Conservation (phyloP, 53 echinoderm and acorn worm genomes). For the Crossaster papposus region DNA sequence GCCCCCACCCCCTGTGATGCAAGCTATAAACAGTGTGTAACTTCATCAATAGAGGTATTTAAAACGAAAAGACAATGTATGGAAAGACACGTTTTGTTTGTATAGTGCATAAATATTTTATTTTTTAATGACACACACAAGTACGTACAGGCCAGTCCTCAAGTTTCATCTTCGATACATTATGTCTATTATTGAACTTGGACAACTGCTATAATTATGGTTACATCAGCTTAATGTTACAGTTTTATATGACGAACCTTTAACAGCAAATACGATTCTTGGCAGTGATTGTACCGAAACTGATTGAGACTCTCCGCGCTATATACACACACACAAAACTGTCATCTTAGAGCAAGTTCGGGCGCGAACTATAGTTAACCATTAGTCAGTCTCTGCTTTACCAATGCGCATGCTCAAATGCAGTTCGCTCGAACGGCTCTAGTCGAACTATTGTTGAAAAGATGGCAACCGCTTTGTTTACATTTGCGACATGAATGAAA, state of each 20-base stretch:
- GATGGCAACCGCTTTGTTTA: too few relatives aligned
- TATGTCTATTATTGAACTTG: background rate
- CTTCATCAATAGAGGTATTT: background rate
- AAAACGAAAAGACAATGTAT: background rate
- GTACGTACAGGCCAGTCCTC: background rate
- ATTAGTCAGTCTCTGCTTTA: too few relatives aligned
- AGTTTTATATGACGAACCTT: background rate
- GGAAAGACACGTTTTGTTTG: background rate
- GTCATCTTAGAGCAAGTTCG: too few relatives aligned
- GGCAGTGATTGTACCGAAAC: slow-evolving; percentile 48
- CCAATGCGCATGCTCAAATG: too few relatives aligned
- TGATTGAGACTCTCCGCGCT: background rate
- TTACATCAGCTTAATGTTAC: background rate
- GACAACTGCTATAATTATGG: too few relatives aligned
- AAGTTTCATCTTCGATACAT: background rate
- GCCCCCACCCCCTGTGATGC: too few relatives aligned
- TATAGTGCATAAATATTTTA: slow-evolving; percentile 23
- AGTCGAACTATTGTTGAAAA: too few relatives aligned
- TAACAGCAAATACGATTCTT: background rate
- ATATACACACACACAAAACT: background rate
- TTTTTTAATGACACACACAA: slow-evolving; percentile 41
- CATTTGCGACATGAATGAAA: too few relatives aligned
- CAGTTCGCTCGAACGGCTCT: too few relatives aligned
- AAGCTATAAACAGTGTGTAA: too few relatives aligned
- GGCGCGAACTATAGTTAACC: too few relatives aligned